Evolutionary conservation across 2,113 vertebrate genomes (phyloP).

Genomic region (Stegostoma tigrinum): DNA sequence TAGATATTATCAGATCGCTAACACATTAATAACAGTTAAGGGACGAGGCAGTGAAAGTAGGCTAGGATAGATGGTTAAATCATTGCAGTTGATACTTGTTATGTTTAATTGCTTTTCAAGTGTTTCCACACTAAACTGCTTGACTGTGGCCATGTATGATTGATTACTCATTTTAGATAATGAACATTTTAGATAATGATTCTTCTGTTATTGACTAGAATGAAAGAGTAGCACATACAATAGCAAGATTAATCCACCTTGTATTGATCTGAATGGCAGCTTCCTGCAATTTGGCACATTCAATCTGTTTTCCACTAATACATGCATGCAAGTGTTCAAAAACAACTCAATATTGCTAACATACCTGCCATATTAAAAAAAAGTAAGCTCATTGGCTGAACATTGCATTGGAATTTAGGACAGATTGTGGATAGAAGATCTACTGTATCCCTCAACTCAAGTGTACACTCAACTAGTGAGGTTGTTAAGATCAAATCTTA

Average conservation of each 20-base stretch:
- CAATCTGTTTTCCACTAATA: no score
- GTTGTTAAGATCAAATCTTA: background rate
- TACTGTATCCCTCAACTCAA: background rate
- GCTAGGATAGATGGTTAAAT: background rate
- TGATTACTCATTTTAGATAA: conserved; percentile 34
- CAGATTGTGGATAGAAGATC: background rate
- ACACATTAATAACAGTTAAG: background rate
- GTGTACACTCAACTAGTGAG: background rate
- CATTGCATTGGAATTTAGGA: background rate
- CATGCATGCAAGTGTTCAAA: background rate
- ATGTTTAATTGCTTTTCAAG: background rate
- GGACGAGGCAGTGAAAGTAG: background rate
- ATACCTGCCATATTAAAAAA: background rate
- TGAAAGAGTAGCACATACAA: background rate
- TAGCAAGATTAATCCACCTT: background rate
- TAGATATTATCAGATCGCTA: background rate
- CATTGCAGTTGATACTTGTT: background rate
- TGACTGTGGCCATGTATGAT: conserved; percentile 2
- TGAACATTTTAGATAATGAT: background rate
- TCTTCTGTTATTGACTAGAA: background rate
- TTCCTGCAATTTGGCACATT: background rate
- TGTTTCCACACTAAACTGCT: background rate
- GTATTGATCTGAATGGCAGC: background rate
- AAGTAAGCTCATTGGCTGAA: background rate
- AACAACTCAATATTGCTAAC: background rate